Conservation (phyloP, 2,797 vertebrate genomes). For the Sebastes steindachneri region DNA sequence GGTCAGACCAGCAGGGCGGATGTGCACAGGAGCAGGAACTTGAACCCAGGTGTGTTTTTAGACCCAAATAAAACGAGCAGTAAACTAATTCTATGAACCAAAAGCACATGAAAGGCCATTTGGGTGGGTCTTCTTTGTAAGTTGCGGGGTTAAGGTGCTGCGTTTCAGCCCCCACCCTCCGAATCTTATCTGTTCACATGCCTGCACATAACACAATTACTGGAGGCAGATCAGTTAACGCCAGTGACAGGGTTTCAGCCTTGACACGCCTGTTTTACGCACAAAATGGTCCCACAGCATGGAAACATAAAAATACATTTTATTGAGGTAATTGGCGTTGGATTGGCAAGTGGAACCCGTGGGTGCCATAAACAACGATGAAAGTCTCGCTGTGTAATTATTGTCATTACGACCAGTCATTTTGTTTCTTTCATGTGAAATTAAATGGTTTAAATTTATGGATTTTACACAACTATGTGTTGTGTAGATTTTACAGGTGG, state of each 20-base stretch:
- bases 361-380: conserved; percentile 46
- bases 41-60: conserved; percentile 2
- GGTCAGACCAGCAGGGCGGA: conserved; percentile 21
- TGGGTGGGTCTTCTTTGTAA: conserved; percentile 16
- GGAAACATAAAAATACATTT: conserved; percentile 56
- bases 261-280: conserved; percentile 53
- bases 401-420: conserved; percentile 42
- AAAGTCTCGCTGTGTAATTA: conserved; percentile 46
- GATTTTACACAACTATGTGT: conserved; percentile 11
- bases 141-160: conserved; percentile 23
- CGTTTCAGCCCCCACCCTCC: conserved; percentile 40
- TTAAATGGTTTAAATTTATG: conserved; percentile 17
- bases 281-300: conserved; percentile 28
- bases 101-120: conserved; percentile 28
- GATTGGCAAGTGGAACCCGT: conserved; percentile 34
- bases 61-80: not conserved
- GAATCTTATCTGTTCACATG: conserved; percentile 59
- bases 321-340: conserved; percentile 43
- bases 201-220: conserved; percentile 53
- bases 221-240: conserved; percentile 59
- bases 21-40: not conserved
- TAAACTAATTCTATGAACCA: not conserved
- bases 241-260: conserved; percentile 46
- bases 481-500: not conserved
- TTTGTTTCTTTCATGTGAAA: conserved; percentile 33